Evolutionary conservation across 1,140 invertebrate species (phyloP), one percentile per base, ranked within the genome.

Genomic region (Frieseomelitta varia): DNA sequence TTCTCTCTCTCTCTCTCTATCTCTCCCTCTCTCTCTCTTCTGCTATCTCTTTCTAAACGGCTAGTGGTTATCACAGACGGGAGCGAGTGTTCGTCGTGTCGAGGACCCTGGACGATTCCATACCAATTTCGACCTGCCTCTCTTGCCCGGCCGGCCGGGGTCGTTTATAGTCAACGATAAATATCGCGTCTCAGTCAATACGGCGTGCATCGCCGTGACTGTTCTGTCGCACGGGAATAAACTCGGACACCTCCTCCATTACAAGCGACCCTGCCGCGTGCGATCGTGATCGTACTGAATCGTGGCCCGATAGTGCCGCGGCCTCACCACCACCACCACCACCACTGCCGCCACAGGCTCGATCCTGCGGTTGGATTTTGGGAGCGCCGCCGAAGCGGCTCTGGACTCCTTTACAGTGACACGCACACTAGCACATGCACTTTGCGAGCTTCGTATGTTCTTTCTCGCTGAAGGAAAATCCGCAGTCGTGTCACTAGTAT

Each of bases 71-170:
- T 84, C 88, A 87, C 80, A 72, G 83, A 74, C 58, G 77, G 73
- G 58, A 71, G 65, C 68, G 69, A 39, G 58, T 69, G 65, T 58
- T 79, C 83, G 85, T 30, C 39, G 85, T 81, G 74, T 85, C 71
- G 85, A 72, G 63, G 51, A 69, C 79, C 88, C 85, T 85, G 89
- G 83, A 84, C 83, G 89, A 89, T 89, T 84, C 88, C 89, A 90
- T 89, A 85, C 78, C 81, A 89, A 76, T 84, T 85, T 89, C 76
- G 75, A 87, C 30, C 79, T 78, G 82, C 24, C 83, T 83, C 72
- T 85, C 53, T 63, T 56, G 58, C 82, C 88, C 86, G 85, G 73
- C 86, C 86, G 73, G 80, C 80, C 88, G 88, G 85, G 68, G 12
- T 58, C 56, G 63, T 47, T 47, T 47, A 78, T 68, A 73, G 77